Base-by-base conservation (phyloP, 1,140 invertebrate species). In the Pemphigus obesinymphae region DNA sequence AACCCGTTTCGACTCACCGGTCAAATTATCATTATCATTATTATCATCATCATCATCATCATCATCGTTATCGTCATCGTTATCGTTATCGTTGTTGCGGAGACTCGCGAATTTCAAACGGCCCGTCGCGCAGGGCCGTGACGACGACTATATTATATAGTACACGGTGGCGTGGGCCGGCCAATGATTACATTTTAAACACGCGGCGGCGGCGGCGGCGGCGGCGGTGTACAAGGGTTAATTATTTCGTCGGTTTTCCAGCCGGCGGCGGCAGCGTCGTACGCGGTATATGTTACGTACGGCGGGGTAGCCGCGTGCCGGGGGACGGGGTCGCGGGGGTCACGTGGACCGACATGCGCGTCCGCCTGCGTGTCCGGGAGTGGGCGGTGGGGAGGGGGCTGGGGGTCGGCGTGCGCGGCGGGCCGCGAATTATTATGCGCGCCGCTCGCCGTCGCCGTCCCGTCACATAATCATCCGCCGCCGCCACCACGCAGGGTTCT, bases 231-330 rank as follows among this genome's bases (percentile, higher is more conserved):
- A n/a, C 26, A 78, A 11, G 53, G 53, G 53, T 78, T 78, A 78
- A 78, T 78, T 78, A 78, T 78, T 61, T 40, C 53, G 53, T 78
- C 75, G 75, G 75, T 43, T 43, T 78, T 78, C 73, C 34, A 34
- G 29, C 50, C 73, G 20, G 31, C 17, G n/a, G 15, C 26, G 45
- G 13, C 13, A 29, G n/a, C 11, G 10, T 1, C 53, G 53, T 17
- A 13, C 13, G 26, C 13, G 55, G 55, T 15, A 34, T n/a, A n/a
- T 10, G 37, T 40, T 40, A n/a, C 10, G 37, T 40, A 40, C 4
- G 37, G 37, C 7, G 61, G 10, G 45, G 37, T 17, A 70, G 66
- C 66, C 66, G 37, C 66, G 66, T 70, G 66, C 66, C n/a, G 40
- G 43, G 68, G 66, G 40, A 72, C 13, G 15, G 23, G 23, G n/a